Evolutionary conservation across 1,140 invertebrate species (phyloP).

Genomic region (Drosophila funebris): DNA sequence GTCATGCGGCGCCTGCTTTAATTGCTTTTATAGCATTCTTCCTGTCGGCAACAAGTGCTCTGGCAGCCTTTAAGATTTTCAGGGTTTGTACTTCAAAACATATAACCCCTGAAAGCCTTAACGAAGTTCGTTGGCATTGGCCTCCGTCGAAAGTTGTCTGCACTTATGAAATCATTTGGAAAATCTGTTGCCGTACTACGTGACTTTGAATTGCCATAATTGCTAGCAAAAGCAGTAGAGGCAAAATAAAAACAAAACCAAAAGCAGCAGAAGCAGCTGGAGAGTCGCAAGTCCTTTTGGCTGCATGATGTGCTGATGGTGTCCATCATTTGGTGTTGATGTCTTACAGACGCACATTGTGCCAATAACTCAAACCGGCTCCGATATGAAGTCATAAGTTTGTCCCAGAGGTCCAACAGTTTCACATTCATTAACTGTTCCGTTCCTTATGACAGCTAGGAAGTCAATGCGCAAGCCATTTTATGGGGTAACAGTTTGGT

Average conservation of each 20-base stretch:
- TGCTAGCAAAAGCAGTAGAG: conserved; percentile 34
- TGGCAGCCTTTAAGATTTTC: conserved; percentile 28
- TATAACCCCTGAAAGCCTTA: background rate
- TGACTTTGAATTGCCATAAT: conserved; percentile 71
- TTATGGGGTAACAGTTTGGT: background rate
- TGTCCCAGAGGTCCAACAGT: conserved; percentile 2
- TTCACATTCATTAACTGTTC: conserved; percentile 22
- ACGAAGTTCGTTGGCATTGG: conserved; percentile 18
- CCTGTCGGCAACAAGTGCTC: conserved; percentile 19
- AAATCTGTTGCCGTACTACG: conserved; percentile 57
- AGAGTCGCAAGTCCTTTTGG: conserved; percentile 2
- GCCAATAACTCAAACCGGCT: conserved; percentile 17
- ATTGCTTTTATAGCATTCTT: conserved; percentile 42
- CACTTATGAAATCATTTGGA: conserved; percentile 67
- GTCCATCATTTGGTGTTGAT: conserved; percentile 72
- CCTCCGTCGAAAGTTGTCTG: conserved; percentile 22
- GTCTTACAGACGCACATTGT: conserved; percentile 41
- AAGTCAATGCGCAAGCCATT: background rate
- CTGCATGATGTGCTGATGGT: conserved; percentile 61
- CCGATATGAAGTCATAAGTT: conserved; percentile 59
- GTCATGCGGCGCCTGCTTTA: conserved; percentile 51
- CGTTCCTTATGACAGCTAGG: background rate
- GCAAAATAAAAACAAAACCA: too few species aligned
- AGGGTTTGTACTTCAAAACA: background rate
- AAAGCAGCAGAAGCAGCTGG: background rate